These are phyloP conservation scores for Melanogrammus aeglefinus DNA, from an alignment of 2,797 vertebrate genomes.

Conservation along the genomic window DNA sequence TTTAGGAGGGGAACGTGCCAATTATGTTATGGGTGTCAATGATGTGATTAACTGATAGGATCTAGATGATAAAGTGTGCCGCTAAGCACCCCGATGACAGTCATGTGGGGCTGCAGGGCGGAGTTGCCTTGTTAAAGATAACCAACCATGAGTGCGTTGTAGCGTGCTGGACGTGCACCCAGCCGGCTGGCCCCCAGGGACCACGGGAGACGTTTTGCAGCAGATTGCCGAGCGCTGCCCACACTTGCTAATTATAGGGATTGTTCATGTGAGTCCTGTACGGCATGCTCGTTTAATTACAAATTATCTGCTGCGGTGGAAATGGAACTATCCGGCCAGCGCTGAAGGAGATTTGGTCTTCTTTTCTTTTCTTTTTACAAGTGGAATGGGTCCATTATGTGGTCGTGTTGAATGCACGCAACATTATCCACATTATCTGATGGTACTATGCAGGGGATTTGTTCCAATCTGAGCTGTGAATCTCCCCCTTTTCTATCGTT, in stretches of 20 bases:
- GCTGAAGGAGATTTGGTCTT: constrained; percentile 40
- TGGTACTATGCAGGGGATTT: background rate
- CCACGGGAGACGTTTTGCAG: constrained; percentile 63
- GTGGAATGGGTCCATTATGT: background rate
- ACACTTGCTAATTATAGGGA: constrained; percentile 68
- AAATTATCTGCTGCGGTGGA: constrained; percentile 48
- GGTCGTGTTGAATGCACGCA: background rate
- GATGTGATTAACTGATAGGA: background rate
- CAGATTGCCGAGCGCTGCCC: constrained; percentile 68
- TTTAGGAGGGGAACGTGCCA: background rate
- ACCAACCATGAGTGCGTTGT: constrained; percentile 30
- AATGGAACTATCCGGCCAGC: constrained; percentile 40
- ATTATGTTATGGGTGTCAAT: background rate
- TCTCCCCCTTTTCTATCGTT: background rate
- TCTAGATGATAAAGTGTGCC: background rate
- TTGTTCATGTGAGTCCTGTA: constrained; percentile 66
- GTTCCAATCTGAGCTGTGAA: background rate
- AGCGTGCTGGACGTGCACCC: constrained; percentile 29
- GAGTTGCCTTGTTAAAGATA: constrained; percentile 29
- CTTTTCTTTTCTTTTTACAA: background rate
- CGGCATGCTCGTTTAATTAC: constrained; percentile 61
- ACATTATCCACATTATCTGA: background rate
- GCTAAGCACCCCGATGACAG: background rate
- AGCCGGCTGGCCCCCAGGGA: constrained; percentile 52
- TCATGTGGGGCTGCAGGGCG: background rate